Base-by-base conservation (phyloP, 2,888 invertebrate genomes). In the Rhingia campestris region DNA sequence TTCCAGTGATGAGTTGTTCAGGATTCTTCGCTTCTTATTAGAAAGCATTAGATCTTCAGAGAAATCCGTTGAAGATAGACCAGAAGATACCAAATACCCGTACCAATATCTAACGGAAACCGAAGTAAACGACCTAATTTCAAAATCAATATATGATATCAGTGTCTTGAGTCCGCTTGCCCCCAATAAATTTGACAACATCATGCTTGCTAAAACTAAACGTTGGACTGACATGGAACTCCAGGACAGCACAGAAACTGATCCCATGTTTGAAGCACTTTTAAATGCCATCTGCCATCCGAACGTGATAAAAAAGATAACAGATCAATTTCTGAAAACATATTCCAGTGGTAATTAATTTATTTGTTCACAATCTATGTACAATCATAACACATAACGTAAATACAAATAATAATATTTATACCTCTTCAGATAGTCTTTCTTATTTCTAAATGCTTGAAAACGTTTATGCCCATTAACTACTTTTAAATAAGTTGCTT, bases 221-320 rank as follows among this genome's bases (percentile, higher is more conserved):
- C 72, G 86, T 7, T 79, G 45, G 9, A 32, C 39, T 10, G 37
- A 47, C 6, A 79, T 41, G 35, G 14, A 14, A 4, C 7, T 12
- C 41, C 32, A 43, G 30, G 47, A 80, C 4, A 7, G 12, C 0
- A 10, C 12, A 2, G 45, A 10, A 5, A 70, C 51, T 6, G 43
- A 67, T 47, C 51, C 64, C 9, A 41, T 86, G 2, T 63, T 72
- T 10, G 81, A 79, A 56, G 43, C 56, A 4, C 64, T 86, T 39
- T n/a, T 86, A 2, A 86, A 86, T 30, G 56, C 75, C 6, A 82
- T 79, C 2, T 79, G 82, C 35, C 74, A 86, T 53, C 82, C 86
- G 9, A 61, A 54, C 5, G 47, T 64, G 2, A 72, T 86, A 43
- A 63, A 53, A 63, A 47, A 22, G 30, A 59, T 82, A 35, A 79